A percentile compares a stretch with the other conserved stretches of the same genome.
Evolutionary conservation across 2,888 invertebrate genomes (phyloP).

Genomic region (Mythimna lalbum): DNA sequence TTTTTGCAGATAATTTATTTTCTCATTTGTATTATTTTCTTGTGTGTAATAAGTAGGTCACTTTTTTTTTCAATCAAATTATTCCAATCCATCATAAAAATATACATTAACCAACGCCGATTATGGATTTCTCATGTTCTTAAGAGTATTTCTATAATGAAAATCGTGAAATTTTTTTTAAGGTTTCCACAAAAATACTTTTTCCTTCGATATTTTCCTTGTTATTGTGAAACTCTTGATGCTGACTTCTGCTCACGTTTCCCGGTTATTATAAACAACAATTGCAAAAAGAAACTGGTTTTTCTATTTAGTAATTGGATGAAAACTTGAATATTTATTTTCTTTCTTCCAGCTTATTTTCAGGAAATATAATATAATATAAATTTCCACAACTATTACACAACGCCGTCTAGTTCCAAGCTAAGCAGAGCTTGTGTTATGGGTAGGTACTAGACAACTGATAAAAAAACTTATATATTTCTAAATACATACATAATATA

Average conservation of each 20-base stretch:
- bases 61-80: neutral
- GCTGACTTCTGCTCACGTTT: neutral
- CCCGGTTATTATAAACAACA: neutral
- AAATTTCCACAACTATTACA: no score
- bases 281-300: neutral
- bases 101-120: constrained; percentile 1
- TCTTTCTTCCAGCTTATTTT: constrained; percentile 16
- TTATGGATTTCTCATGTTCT: constrained; percentile 34
- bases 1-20: neutral
- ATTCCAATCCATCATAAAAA: neutral
- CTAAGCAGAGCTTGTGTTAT: no score
- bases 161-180: constrained; percentile 21
- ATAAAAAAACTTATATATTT: no score
- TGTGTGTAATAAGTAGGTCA: neutral
- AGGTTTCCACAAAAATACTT: constrained; percentile 27
- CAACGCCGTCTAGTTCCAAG: no score
- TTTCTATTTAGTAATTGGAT: constrained; percentile 20
- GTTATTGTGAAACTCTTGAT: constrained; percentile 24
- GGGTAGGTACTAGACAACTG: no score
- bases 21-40: neutral
- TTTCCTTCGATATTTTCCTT: constrained; percentile 26
- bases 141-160: constrained; percentile 10
- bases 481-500: no score
- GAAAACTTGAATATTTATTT: constrained; percentile 6
- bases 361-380: no score